Base-by-base conservation (phyloP, 2,113 vertebrate genomes). In the Holacanthus passer region DNA sequence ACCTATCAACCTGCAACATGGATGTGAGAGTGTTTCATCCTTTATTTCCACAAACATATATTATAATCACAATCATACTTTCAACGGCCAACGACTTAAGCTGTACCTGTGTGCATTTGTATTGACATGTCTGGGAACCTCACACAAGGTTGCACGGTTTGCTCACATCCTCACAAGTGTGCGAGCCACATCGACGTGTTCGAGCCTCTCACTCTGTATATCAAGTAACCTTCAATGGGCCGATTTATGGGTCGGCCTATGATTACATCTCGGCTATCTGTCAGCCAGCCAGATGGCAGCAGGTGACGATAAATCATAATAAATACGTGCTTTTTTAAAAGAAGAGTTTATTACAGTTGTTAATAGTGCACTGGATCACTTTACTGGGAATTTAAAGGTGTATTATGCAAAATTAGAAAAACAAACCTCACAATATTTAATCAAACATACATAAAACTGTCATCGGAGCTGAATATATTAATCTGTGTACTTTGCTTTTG, bases 371-470 rank as follows among this genome's bases (percentile, higher is more conserved):
- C 94, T 93, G 65, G 73, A 20, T 94, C 89, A 93, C 89, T 92
- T 90, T 73, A 89, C 8, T 66, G 76, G 93, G 93, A 94, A 96
- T 97, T 96, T 97, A 96, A 97, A 96, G 95, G 95, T 96, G 96
- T 96, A 96, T 97, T 97, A 97, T 97, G 96, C 96, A 96, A 97
- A 97, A 96, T 97, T 93, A 95, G 90, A 93, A 97, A 97, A 98
- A 94, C 96, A 97, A 96, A 96, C 96, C 95, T 96, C 93, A 95
- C 96, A 96, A 96, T 96, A 95, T 96, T 97, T 97, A 95, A 98
- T 98, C 96, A 98, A 96, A 96, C 94, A 95, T 91, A 94, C 95
- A 95, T 98, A 96, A 98, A 98, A 91, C 95, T 96, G 96, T 96
- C 96, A 43, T 31, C 84, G 77, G 81, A 83, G 85, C 93, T 94